These are phyloP conservation scores for Trichoplusia ni DNA, from an alignment of 1,140 invertebrate genomes.

Conservation along the genomic window DNA sequence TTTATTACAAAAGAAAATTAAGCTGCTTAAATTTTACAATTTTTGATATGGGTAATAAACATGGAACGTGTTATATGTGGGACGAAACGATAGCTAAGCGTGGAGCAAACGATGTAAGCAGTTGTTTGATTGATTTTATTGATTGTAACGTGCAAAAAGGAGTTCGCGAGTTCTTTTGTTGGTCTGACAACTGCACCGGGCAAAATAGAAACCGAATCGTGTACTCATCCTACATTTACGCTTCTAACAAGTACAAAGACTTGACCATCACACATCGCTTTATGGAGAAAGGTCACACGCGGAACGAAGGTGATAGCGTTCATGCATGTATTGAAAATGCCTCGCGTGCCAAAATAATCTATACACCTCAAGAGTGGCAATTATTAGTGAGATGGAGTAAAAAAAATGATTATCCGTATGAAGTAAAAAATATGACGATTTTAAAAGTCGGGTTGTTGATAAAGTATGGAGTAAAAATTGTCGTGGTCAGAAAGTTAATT, in stretches of 20 bases:
- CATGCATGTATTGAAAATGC: constrained; percentile 10
- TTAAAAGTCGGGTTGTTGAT: constrained; percentile 11
- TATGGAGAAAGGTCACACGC: constrained; percentile 21
- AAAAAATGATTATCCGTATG: constrained; percentile 1
- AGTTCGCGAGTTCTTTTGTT: constrained; percentile 20
- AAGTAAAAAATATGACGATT: constrained; percentile 20
- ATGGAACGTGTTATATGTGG: constrained; percentile 32
- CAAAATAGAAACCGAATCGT: not conserved
- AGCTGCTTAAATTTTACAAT: constrained; percentile 26
- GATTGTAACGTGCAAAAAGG: not conserved
- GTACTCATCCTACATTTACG: not conserved
- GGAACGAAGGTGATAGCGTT: constrained; percentile 25
- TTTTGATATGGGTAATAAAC: constrained; percentile 16
- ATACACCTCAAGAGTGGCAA: constrained; percentile 10
- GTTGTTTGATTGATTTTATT: constrained; percentile 29
- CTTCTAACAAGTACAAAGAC: not conserved
- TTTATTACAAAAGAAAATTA: constrained; percentile 11
- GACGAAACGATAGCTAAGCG: constrained; percentile 26
- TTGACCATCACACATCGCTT: constrained; percentile 14
- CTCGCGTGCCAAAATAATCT: not conserved
- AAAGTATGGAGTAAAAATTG: constrained; percentile 26
- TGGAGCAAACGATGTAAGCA: constrained; percentile 28
- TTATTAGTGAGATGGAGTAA: constrained; percentile 6
- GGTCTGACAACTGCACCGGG: constrained; percentile 9
- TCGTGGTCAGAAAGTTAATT: constrained; percentile 18